A percentile compares a stretch with the other conserved stretches of the same genome.
These are phyloP conservation scores for Scalopus aquaticus DNA, from an alignment of 2,113 vertebrate species.

Conservation along the genomic window DNA sequence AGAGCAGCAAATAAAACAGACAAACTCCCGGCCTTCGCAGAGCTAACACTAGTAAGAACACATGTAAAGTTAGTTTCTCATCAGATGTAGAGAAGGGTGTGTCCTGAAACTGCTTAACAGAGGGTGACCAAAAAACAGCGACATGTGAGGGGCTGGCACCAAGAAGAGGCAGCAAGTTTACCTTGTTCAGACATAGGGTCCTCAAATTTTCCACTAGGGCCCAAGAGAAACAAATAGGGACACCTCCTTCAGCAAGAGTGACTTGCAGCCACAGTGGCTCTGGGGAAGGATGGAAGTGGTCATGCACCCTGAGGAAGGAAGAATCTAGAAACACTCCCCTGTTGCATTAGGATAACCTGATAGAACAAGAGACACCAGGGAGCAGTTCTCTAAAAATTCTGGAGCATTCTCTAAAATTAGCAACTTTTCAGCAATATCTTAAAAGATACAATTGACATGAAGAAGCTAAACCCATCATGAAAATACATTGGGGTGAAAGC, in stretches of 20 bases:
- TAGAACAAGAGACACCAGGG: not conserved
- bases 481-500: constrained; percentile 15
- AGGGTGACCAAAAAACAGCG: not conserved
- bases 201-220: not conserved
- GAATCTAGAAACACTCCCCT: not conserved
- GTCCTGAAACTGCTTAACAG: no score
- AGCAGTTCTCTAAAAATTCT: not conserved
- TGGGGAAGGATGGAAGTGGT: not conserved
- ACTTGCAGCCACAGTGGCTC: not conserved
- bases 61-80: not conserved
- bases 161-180: not conserved
- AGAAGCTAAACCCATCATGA: not conserved
- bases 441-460: not conserved
- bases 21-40: not conserved
- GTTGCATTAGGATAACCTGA: not conserved
- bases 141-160: not conserved
- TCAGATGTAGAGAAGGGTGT: not conserved
- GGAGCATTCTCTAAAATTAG: not conserved
- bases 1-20: not conserved
- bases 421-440: constrained; percentile 4
- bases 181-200: no score
- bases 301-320: not conserved
- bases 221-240: not conserved
- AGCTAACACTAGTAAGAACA: not conserved
- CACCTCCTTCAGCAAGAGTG: not conserved